Base-by-base conservation (phyloP, 2,797 vertebrate genomes). In the Ctenochaetus hawaiiensis region DNA sequence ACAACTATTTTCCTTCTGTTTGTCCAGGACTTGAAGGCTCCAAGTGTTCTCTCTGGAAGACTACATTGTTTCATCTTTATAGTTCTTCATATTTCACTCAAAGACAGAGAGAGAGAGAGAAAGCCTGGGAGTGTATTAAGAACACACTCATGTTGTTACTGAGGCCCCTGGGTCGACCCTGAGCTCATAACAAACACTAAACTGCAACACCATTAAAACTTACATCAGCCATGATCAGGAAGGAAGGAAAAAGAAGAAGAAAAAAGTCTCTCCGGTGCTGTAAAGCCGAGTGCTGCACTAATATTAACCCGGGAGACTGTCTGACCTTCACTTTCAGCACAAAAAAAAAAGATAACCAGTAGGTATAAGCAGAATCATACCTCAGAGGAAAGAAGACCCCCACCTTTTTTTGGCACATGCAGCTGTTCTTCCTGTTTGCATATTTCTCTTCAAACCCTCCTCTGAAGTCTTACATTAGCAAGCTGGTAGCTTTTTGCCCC, bases 241-340 rank as follows among this genome's bases (percentile, higher is more conserved):
- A 53, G 41, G 54, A 62, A 61, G 54, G 57, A 73, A 72, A 75
- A 47, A 52, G 62, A 57, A 37, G 54, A 68, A 56, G 75, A 70
- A 6, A 56, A 77, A 70, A 6, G 41, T 51, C 64, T 64, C 20
- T 37, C 37, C 3, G 39, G 61, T 67, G 59, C 41, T 66, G n/a
- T 64, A 60, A 76, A 80, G 56, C 59, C 47, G 16, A 69, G 26
- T 65, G 47, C 61, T 68, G 51, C 26, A 71, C 41, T 70, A 75
- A 80, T 68, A 49, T 73, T 61, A 67, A 71, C 61, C 60, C 65
- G 2, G 17, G 75, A 74, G 72, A 81, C 45, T 6, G 6, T n/a
- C 26, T 70, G 78, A 76, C 76, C 82, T 83, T 85, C 75, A 51
- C 47, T 45, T 57, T 23, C 23, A 78, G 63, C 51, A 30, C 30